These are phyloP conservation scores for Papilio gigon DNA, from an alignment of 2,888 invertebrate genomes.

Conservation along the genomic window DNA sequence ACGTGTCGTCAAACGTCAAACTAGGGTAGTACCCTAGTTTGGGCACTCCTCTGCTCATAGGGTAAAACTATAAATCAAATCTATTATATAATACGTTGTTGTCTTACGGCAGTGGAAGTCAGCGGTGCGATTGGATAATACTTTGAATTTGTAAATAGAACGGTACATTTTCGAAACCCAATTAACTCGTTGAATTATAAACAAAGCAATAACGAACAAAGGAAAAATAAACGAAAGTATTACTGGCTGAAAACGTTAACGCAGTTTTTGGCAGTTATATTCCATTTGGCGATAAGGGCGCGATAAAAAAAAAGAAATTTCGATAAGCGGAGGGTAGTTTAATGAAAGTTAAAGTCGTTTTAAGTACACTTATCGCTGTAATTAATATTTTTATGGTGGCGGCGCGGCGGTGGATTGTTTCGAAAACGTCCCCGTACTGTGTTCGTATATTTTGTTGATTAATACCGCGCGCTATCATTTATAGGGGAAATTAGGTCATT, in stretches of 20 bases:
- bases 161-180: neutral
- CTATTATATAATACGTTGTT: no score
- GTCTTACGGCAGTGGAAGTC: no score
- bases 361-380: slow-evolving; percentile 65
- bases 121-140: no score
- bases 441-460: slow-evolving; percentile 53
- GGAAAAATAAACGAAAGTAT: slow-evolving; percentile 29
- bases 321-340: slow-evolving; percentile 54
- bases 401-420: slow-evolving; percentile 43
- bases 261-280: slow-evolving; percentile 39
- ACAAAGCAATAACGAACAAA: slow-evolving; percentile 29
- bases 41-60: no score
- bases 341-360: slow-evolving; percentile 55
- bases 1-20: no score
- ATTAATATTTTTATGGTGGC: slow-evolving; percentile 71
- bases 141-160: neutral
- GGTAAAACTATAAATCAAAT: no score
- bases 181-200: slow-evolving; percentile 10
- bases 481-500: slow-evolving; percentile 47
- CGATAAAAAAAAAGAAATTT: slow-evolving; percentile 49
- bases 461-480: slow-evolving; percentile 44
- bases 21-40: no score
- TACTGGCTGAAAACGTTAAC: slow-evolving; percentile 22
- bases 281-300: slow-evolving; percentile 43
- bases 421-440: slow-evolving; percentile 45